A percentile compares a stretch with the other conserved stretches of the same genome.
Conservation (phyloP, 2,797 vertebrate genomes). For the Acestrorhynchus altus region DNA sequence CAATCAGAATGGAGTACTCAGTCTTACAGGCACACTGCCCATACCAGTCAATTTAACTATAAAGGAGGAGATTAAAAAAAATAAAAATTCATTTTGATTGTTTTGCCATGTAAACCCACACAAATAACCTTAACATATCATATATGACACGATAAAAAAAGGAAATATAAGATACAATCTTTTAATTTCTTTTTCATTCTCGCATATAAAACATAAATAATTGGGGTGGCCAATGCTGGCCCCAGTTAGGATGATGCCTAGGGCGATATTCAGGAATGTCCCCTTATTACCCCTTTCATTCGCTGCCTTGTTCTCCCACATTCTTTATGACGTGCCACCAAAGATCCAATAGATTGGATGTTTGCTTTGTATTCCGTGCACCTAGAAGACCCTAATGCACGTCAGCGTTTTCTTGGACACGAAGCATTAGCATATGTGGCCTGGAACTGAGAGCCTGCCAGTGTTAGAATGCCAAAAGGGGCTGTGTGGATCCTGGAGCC, state of each 20-base stretch:
- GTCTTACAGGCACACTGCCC: too few relatives aligned
- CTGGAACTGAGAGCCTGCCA: constrained; percentile 17
- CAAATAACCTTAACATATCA: too few relatives aligned
- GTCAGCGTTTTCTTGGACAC: constrained; percentile 29
- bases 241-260: neutral
- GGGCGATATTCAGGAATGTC: neutral
- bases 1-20: too few relatives aligned
- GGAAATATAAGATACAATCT: neutral
- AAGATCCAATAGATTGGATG: neutral
- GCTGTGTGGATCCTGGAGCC: constrained; percentile 1
- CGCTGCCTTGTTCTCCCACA: neutral
- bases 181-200: neutral
- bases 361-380: constrained; percentile 32
- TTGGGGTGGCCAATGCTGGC: neutral
- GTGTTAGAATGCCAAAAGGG: constrained; percentile 1
- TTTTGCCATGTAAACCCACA: too few relatives aligned
- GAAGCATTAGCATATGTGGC: constrained; percentile 23
- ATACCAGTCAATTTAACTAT: too few relatives aligned
- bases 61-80: too few relatives aligned
- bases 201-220: neutral
- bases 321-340: neutral
- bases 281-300: neutral
- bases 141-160: too few relatives aligned
- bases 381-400: constrained; percentile 16
- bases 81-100: too few relatives aligned